Percentiles rank a stretch among this genome's conserved stretches.
These are phyloP conservation scores for Amphimedon queenslandica DNA, from an alignment of 37 sponge, comb jelly and placozoan species.

Conservation along the genomic window DNA sequence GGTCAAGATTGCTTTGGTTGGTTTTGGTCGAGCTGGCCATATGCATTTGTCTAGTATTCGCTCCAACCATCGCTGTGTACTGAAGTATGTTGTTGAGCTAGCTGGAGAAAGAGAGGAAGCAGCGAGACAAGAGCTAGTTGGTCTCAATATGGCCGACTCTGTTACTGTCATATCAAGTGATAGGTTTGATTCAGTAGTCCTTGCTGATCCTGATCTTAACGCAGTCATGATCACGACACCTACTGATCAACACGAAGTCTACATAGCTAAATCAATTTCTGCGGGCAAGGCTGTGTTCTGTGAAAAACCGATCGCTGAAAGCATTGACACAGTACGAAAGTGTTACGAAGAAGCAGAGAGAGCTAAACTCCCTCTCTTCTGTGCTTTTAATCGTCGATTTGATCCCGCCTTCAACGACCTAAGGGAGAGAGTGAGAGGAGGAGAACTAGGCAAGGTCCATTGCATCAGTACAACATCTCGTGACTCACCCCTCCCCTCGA, in stretches of 20 bases:
- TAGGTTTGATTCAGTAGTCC: conserved; percentile 9
- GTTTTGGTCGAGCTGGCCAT: conserved; percentile 66
- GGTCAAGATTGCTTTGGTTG: conserved; percentile 56
- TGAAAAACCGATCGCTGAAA: conserved; percentile 75
- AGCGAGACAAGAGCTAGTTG: not conserved
- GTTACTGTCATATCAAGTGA: not conserved
- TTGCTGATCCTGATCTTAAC: conserved; percentile 48
- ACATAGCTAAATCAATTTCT: conserved; percentile 40
- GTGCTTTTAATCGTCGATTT: conserved; percentile 83
- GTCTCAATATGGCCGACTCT: not conserved
- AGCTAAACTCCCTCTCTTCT: conserved; percentile 42
- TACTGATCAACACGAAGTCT: conserved; percentile 55
- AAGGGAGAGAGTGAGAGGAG: conserved; percentile 29
- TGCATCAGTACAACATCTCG: conserved; percentile 57
- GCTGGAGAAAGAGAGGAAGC: conserved; percentile 1
- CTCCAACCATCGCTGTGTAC: conserved; percentile 18
- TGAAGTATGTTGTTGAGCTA: conserved; percentile 63
- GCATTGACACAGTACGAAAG: conserved; percentile 5
- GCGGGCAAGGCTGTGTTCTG: conserved; percentile 78
- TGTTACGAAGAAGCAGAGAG: conserved; percentile 59
- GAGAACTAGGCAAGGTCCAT: conserved; percentile 67
- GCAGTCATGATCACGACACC: conserved; percentile 71
- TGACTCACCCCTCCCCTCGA: conserved; percentile 72
- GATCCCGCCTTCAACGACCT: conserved; percentile 56
- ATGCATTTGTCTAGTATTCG: conserved; percentile 52